Percentiles rank a stretch among this genome's conserved stretches.
Conservation (phyloP, 1,140 invertebrate genomes). For the Drosophila saltans region DNA sequence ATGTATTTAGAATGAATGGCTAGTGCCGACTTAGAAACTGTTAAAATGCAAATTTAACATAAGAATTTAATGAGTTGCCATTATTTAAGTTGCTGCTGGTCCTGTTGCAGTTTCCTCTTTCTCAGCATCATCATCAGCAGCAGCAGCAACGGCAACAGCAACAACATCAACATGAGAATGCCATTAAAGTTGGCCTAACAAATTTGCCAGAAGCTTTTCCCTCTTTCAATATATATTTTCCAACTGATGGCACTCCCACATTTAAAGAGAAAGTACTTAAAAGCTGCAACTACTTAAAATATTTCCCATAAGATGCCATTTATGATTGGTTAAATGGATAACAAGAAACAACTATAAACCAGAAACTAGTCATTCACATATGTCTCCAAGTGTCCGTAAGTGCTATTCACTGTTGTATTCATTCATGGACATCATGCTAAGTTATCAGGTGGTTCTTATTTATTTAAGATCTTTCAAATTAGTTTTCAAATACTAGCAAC, state of each 20-base stretch:
- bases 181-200: conserved; percentile 17
- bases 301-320: conserved; percentile 5
- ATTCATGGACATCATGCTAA: conserved; percentile 6
- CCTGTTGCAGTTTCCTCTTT: not conserved
- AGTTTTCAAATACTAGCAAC: not conserved
- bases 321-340: conserved; percentile 11
- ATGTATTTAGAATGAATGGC: not conserved
- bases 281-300: not conserved
- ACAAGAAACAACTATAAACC: not conserved
- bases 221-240: not conserved
- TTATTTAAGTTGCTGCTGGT: conserved; percentile 4
- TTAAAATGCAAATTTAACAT: conserved; percentile 23
- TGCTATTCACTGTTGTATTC: not conserved
- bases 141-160: not conserved
- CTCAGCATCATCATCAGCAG: conserved; percentile 1
- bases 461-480: conserved; percentile 3
- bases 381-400: conserved; percentile 1
- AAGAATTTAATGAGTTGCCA: conserved; percentile 13
- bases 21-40: conserved; percentile 7
- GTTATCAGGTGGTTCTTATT: conserved; percentile 5
- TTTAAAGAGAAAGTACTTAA: conserved; percentile 5
- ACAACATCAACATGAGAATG: conserved; percentile 16
- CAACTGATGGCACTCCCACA: conserved; percentile 1
- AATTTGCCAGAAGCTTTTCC: not conserved
- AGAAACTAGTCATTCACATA: not conserved